Conservation (phyloP, 2,797 vertebrate species). For the Mallotus villosus region DNA sequence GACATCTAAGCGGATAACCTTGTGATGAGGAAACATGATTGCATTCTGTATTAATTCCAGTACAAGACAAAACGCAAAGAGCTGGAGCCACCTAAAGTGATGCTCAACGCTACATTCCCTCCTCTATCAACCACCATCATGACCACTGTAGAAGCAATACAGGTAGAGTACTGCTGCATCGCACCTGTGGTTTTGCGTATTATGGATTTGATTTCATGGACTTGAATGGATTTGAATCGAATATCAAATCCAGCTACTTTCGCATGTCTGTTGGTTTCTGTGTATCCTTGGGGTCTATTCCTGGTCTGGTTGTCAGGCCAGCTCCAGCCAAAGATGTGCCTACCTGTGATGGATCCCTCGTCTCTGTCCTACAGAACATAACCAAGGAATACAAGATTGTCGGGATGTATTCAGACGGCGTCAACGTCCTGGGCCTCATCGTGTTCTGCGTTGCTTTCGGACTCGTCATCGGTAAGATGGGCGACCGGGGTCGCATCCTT, state of each 20-base stretch:
- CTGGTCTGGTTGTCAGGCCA: too few relatives aligned
- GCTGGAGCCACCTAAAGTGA: slow-evolving; percentile 53
- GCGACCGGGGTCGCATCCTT: slow-evolving; percentile 91
- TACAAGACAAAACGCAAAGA: slow-evolving; percentile 94
- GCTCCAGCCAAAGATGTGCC: too few relatives aligned
- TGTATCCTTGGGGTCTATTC: too few relatives aligned
- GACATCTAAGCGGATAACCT: not conserved
- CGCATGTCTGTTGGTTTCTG: too few relatives aligned
- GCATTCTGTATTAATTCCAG: slow-evolving; percentile 62
- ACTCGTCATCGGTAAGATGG: slow-evolving; percentile 97
- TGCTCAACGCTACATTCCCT: slow-evolving; percentile 57
- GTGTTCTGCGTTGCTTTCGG: slow-evolving; percentile 96
- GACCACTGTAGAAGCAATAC: slow-evolving; percentile 71
- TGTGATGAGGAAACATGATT: not conserved
- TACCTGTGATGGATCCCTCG: not conserved
- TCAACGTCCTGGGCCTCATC: slow-evolving; percentile 94
- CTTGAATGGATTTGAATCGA: too few relatives aligned
- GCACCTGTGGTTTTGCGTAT: too few relatives aligned
- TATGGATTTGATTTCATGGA: too few relatives aligned
- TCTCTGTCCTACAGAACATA: slow-evolving; percentile 77
- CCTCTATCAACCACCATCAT: slow-evolving; percentile 65
- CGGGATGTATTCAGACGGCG: slow-evolving; percentile 87
- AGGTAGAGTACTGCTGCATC: not conserved
- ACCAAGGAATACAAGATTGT: slow-evolving; percentile 88
- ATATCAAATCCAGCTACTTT: too few relatives aligned